phyloP scores from a whole-genome alignment of 2,113 vertebrate genomes.

The Ptilorrhoa leucosticta region DNA sequence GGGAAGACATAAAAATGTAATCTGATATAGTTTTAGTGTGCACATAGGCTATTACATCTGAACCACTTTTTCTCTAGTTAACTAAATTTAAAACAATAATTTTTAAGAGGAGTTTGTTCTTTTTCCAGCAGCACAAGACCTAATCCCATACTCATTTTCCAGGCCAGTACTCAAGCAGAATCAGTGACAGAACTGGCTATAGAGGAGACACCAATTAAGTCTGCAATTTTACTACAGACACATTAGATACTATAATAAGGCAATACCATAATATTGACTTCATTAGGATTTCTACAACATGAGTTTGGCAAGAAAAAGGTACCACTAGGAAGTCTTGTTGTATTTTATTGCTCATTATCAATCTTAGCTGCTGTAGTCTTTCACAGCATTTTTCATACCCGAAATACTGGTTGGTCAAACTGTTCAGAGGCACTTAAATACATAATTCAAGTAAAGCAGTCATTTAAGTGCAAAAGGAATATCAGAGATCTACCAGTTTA shows the following conservation, averaged over 20 bases:
- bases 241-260: slow-evolving; percentile 79
- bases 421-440: background rate
- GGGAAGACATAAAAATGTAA: background rate
- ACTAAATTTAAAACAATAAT: background rate
- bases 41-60: background rate
- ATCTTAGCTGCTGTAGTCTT: background rate
- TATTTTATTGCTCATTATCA: background rate
- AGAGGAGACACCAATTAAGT: background rate
- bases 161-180: background rate
- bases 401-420: background rate
- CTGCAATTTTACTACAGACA: slow-evolving; percentile 40
- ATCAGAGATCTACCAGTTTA: background rate
- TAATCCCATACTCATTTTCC: background rate
- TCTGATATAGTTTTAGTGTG: background rate
- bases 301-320: background rate
- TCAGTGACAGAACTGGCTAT: background rate
- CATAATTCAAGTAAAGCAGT: background rate
- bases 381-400: background rate
- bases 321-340: background rate
- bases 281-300: background rate
- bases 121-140: background rate
- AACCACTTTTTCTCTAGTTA: background rate
- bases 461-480: background rate
- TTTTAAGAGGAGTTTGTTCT: background rate
- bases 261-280: slow-evolving; percentile 27